phyloP scores from a whole-genome alignment of 2,888 invertebrate species.

The Sceliomorpha sp. region DNA sequence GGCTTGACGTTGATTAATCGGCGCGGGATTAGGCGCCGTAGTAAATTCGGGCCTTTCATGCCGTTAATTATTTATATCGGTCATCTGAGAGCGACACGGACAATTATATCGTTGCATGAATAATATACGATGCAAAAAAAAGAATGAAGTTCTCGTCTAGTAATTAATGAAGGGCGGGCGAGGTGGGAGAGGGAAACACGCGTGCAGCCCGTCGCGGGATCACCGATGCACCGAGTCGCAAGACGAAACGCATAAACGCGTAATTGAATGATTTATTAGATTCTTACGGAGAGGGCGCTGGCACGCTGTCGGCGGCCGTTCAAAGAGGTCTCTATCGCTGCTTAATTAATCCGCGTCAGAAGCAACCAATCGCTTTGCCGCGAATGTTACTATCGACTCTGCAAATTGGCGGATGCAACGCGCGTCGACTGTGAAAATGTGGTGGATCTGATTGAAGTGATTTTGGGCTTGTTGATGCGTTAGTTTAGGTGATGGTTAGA shows the following conservation, averaged over 20 bases:
- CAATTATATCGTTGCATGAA: conserved; percentile 17
- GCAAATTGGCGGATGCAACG: conserved; percentile 8
- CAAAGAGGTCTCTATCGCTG: conserved; percentile 12
- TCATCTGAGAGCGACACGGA: conserved; percentile 5
- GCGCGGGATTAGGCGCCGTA: conserved; percentile 1
- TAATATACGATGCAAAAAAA: conserved; percentile 10
- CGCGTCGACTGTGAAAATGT: conserved; percentile 5
- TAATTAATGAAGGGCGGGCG: conserved; percentile 22
- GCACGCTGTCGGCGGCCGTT: conserved; percentile 2
- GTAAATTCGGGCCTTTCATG: conserved; percentile 6
- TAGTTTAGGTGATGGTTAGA: too few species aligned
- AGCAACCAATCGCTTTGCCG: too few species aligned
- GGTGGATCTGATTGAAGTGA: too few species aligned
- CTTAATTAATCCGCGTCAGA: conserved; percentile 14
- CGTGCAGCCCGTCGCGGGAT: neutral
- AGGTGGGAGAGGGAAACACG: conserved; percentile 11
- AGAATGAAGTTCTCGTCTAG: neutral
- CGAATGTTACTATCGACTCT: neutral
- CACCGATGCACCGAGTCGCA: neutral
- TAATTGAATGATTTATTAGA: conserved; percentile 27
- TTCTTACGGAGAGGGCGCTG: conserved; percentile 1
- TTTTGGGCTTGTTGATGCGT: too few species aligned
- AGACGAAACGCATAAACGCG: conserved; percentile 15
- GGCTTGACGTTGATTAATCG: conserved; percentile 6
- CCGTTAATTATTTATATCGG: conserved; percentile 16